phyloP scores from a whole-genome alignment of 2,888 invertebrate species.

The Luffia ferchaultella region DNA sequence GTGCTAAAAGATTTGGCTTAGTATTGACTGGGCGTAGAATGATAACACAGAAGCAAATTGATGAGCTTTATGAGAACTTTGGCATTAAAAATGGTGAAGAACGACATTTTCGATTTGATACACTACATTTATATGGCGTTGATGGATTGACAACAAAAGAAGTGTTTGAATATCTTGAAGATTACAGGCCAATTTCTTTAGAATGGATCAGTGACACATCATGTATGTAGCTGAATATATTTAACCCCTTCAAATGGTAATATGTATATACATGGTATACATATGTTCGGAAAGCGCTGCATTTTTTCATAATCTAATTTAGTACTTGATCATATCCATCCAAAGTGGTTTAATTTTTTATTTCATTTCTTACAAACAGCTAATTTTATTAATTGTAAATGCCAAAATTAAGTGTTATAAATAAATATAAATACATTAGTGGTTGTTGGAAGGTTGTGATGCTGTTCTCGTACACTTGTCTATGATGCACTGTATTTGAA shows the following conservation, averaged over 20 bases:
- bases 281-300: too few species aligned
- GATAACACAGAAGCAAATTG: slow-evolving; percentile 53
- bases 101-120: slow-evolving; percentile 73
- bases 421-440: too few species aligned
- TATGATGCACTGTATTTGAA: too few species aligned
- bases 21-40: slow-evolving; percentile 46
- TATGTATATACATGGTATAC: background rate
- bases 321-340: too few species aligned
- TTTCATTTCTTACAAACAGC: too few species aligned
- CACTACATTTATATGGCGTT: slow-evolving; percentile 78
- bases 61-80: slow-evolving; percentile 48
- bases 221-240: slow-evolving; percentile 58
- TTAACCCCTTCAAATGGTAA: background rate
- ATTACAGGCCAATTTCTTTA: slow-evolving; percentile 77
- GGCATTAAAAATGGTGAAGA: slow-evolving; percentile 63
- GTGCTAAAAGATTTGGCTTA: slow-evolving; percentile 52
- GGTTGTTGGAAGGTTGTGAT: too few species aligned
- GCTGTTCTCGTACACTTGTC: too few species aligned
- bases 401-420: too few species aligned
- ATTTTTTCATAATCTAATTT: too few species aligned
- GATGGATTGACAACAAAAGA: slow-evolving; percentile 80
- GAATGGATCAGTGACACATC: slow-evolving; percentile 85
- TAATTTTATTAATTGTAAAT: too few species aligned
- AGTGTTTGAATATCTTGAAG: slow-evolving; percentile 80
- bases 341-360: too few species aligned